These are phyloP conservation scores for Melangyna quadrimaculata DNA, from an alignment of 2,888 invertebrate genomes.

Conservation along the genomic window DNA sequence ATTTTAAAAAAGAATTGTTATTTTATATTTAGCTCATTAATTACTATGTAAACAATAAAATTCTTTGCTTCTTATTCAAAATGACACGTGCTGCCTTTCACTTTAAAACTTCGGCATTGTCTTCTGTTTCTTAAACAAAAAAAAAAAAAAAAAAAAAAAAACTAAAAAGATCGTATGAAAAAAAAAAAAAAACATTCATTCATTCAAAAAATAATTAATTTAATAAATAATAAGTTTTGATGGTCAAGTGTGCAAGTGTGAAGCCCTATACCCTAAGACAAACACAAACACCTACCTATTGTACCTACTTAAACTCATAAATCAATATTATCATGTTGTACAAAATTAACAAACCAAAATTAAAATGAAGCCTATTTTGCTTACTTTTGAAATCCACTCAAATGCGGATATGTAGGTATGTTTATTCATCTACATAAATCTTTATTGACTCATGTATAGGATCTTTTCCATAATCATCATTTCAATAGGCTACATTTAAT, in stretches of 20 bases:
- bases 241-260: no score
- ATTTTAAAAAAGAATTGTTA: background rate
- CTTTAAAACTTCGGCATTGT: background rate
- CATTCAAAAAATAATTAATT: background rate
- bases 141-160: background rate
- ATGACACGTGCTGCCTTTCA: constrained; percentile 21
- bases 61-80: background rate
- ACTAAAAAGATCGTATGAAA: background rate
- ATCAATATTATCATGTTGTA: background rate
- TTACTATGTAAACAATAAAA: background rate
- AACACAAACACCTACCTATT: no score
- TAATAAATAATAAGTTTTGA: background rate
- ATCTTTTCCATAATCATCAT: constrained; percentile 53
- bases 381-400: background rate
- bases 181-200: background rate
- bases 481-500: constrained; percentile 43
- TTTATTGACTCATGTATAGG: constrained; percentile 27
- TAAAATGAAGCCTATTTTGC: background rate
- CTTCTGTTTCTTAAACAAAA: background rate
- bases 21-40: background rate
- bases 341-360: background rate
- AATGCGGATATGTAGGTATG: no score
- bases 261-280: background rate
- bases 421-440: constrained; percentile 26
- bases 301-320: background rate